Base-by-base conservation (phyloP, 2,113 vertebrate species). In the Daboia siamensis region DNA sequence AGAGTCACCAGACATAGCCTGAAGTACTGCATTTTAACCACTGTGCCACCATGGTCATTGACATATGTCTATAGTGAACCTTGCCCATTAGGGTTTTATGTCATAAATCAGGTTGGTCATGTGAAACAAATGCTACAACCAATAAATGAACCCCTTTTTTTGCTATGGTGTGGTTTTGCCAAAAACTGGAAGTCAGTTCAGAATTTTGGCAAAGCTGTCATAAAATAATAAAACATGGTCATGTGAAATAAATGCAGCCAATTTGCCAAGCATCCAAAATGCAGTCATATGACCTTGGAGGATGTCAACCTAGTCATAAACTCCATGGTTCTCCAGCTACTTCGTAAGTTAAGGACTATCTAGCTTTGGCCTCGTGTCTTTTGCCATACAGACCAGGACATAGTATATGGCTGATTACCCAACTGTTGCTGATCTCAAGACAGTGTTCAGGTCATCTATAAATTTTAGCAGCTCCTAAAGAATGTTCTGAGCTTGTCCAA, bases 401-500 rank as follows among this genome's bases (percentile, higher is more conserved):
- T 74, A 26, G n/a, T 26, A 26, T 54, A 52, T 13, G 54, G 13
- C 51, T 87, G 13, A 87, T 86, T 23, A 51, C 24, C 23, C 24
- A 48, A 51, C 23, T 48, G 23, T 86, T 86, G 23, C 80, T 91
- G 24, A 57, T 91, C 24, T 29, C 55, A 80, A 80, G 52, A 80
- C 57, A 84, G 11, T 44, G 64, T 7, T 80, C 29, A 17, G 39
- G 23, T 44, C 23, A 89, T 21, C 61, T n/a, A 12, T 54, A 23
- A 91, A 55, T n/a, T 84, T 93, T 33, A 24, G 20, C 87, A 33
- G 59, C 74, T 94, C 69, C 29, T 93, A 69, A 90, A 93, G 92
- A 95, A 95, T 51, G 91, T 94, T 94, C 48, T 90, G 64, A 92
- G 91, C 17, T 90, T 93, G 90, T 54, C 92, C 1, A 89, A 94